These are phyloP conservation scores for Sciaenops ocellatus DNA, from an alignment of 2,797 vertebrate genomes.

Conservation along the genomic window DNA sequence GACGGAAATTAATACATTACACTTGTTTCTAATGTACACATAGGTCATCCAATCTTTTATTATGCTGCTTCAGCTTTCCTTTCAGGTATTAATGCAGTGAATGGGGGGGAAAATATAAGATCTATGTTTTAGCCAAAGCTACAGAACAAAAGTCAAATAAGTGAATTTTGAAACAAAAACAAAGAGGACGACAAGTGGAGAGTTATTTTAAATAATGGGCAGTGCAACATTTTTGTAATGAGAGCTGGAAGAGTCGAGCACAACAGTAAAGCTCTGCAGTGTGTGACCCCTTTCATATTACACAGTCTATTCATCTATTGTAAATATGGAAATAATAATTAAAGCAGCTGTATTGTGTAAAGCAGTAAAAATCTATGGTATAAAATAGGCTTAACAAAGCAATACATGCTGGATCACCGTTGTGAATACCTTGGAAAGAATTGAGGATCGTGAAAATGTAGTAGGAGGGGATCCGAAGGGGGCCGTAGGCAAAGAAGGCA, in stretches of 20 bases:
- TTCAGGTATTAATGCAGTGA: neutral
- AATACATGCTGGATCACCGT: fast-evolving
- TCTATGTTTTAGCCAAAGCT: neutral
- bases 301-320: neutral
- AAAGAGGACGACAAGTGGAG: too few species aligned
- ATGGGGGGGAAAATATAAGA: neutral
- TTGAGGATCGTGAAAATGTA: constrained; percentile 83
- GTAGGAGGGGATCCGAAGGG: constrained; percentile 63
- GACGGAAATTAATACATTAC: neutral
- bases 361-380: neutral
- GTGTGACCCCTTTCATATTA: too few species aligned
- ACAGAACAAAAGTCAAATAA: too few species aligned
- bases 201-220: too few species aligned
- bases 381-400: neutral
- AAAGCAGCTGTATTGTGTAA: neutral
- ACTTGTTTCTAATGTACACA: neutral
- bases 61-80: neutral
- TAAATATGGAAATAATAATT: neutral
- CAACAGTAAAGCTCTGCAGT: too few species aligned
- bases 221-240: too few species aligned
- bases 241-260: too few species aligned
- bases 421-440: constrained; percentile 75
- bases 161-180: too few species aligned
- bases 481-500: constrained; percentile 78
- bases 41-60: neutral